Conservation (phyloP, 2,888 invertebrate genomes). For the Drosophila lutescens region DNA sequence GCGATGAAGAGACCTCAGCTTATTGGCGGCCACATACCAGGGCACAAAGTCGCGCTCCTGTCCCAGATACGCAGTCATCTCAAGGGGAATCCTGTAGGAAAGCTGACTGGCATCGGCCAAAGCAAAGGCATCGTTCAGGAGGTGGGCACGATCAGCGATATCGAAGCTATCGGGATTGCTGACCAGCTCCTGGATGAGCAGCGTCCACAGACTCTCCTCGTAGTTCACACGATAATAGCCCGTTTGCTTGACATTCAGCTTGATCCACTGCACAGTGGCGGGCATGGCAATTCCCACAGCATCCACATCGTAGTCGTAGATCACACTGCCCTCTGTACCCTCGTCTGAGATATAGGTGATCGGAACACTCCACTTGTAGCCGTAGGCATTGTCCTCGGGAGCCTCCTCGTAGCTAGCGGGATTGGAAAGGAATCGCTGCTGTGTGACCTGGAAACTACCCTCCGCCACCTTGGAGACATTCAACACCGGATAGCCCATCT, state of each 20-base stretch:
- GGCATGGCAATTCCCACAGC: conserved; percentile 69
- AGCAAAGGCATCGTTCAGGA: conserved; percentile 92
- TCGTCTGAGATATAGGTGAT: conserved; percentile 88
- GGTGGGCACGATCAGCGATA: conserved; percentile 89
- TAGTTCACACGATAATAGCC: conserved; percentile 96
- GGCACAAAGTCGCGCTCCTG: conserved; percentile 89
- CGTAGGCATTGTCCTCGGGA: conserved; percentile 84
- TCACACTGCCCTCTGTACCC: conserved; percentile 61
- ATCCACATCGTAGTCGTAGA: conserved; percentile 68
- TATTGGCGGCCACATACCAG: conserved; percentile 88
- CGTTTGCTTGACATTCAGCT: conserved; percentile 92
- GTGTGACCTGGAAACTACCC: conserved; percentile 86
- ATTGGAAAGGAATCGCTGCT: conserved; percentile 90
- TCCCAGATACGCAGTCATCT: conserved; percentile 88
- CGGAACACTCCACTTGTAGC: conserved; percentile 93
- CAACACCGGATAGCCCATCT: conserved; percentile 94
- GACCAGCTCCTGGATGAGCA: conserved; percentile 79
- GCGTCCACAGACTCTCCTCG: conserved; percentile 87
- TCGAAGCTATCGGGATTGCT: conserved; percentile 82
- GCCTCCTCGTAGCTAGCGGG: conserved; percentile 85
- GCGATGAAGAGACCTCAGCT: conserved; percentile 85
- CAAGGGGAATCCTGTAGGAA: conserved; percentile 88
- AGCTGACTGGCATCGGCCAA: conserved; percentile 89
- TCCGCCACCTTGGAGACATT: conserved; percentile 85
- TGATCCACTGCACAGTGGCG: conserved; percentile 88